These are phyloP conservation scores for Antheraea yamamai DNA, from an alignment of 2,888 invertebrate species.

Conservation along the genomic window DNA sequence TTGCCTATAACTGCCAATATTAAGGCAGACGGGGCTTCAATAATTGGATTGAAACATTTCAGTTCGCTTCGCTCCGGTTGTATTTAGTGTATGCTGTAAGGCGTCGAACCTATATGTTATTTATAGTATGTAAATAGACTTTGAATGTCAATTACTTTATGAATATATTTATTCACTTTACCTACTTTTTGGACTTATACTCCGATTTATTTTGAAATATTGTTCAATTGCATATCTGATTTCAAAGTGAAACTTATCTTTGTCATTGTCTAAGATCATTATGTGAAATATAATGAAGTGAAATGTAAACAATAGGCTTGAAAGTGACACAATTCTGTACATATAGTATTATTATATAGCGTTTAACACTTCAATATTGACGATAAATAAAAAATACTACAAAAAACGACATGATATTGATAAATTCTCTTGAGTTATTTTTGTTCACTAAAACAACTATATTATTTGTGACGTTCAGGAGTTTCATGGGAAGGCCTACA, in stretches of 20 bases:
- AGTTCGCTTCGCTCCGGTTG: constrained; percentile 39
- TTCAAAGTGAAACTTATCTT: not conserved
- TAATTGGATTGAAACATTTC: constrained; percentile 56
- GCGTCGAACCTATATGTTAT: constrained; percentile 13
- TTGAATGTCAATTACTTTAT: constrained; percentile 1
- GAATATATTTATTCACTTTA: not conserved
- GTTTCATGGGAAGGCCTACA: too few relatives aligned
- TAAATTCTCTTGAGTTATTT: not conserved
- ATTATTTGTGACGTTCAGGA: not conserved
- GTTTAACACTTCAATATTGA: not conserved
- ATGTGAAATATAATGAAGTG: not conserved
- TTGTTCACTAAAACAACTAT: not conserved
- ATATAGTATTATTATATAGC: not conserved
- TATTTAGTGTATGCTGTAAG: constrained; percentile 32
- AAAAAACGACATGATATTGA: not conserved
- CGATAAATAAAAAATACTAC: not conserved
- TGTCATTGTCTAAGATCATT: not conserved
- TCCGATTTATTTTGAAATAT: constrained; percentile 13
- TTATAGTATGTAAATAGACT: constrained; percentile 3
- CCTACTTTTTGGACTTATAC: not conserved
- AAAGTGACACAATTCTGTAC: not conserved
- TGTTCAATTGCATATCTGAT: constrained; percentile 4
- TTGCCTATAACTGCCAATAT: constrained; percentile 9
- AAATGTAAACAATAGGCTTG: too few relatives aligned
- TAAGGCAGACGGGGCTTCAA: constrained; percentile 29